phyloP scores from a whole-genome alignment of 2,888 invertebrate genomes.

The Nymphalis c-album region DNA sequence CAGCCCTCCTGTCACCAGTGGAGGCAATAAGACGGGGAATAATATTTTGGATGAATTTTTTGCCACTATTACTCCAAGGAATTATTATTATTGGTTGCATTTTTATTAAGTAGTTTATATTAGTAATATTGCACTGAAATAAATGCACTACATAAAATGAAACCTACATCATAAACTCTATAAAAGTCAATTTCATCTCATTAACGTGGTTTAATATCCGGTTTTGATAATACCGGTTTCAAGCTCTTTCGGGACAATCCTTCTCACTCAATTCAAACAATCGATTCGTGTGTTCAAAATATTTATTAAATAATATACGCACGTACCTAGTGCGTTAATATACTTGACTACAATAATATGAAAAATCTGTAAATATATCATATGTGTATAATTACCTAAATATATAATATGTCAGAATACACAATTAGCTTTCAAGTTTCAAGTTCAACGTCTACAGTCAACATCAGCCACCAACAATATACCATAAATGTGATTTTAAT shows the following conservation, averaged over 20 bases:
- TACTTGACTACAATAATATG: too few species aligned
- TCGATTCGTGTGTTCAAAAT: neutral
- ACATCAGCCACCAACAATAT: neutral
- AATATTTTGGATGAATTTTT: too few species aligned
- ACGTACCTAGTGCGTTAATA: too few species aligned
- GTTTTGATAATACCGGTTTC: conserved; percentile 8
- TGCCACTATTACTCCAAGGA: too few species aligned
- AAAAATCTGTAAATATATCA: too few species aligned
- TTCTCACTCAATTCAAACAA: neutral
- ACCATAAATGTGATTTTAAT: neutral
- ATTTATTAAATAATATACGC: neutral
- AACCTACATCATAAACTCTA: neutral
- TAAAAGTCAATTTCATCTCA: neutral
- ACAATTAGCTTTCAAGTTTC: neutral
- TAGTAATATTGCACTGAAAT: too few species aligned
- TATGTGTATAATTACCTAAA: too few species aligned
- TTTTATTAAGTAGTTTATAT: too few species aligned
- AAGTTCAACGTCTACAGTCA: neutral
- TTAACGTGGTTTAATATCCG: neutral
- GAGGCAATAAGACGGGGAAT: too few species aligned
- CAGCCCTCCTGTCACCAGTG: too few species aligned
- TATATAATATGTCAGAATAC: neutral
- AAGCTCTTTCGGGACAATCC: neutral
- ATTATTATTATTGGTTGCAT: too few species aligned
- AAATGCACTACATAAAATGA: too few species aligned